phyloP scores from a whole-genome alignment of 64 coral and sea anemone species.

The Stichodactyla helianthus region DNA sequence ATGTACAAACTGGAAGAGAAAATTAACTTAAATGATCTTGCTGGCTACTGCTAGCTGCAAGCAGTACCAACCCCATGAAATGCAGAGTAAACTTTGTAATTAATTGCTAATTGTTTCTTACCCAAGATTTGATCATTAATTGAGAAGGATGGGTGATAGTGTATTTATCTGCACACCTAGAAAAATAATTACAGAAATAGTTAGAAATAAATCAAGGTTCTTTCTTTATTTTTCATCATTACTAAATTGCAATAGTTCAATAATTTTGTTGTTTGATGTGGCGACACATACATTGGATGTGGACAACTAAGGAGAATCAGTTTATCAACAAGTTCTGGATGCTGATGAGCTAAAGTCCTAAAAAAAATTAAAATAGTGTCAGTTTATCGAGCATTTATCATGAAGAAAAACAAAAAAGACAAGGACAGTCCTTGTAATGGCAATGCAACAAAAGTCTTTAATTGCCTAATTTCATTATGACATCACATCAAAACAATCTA shows the following conservation, averaged over 20 bases:
- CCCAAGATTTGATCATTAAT: conserved; percentile 16
- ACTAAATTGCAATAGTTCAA: background rate
- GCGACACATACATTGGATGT: conserved; percentile 62
- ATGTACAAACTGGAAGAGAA: background rate
- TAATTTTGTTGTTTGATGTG: background rate
- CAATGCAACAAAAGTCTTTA: too few species aligned
- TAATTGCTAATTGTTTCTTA: background rate
- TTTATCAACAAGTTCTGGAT: conserved; percentile 69
- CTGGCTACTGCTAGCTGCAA: too few species aligned
- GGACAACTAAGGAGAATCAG: conserved; percentile 71
- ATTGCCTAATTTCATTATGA: too few species aligned
- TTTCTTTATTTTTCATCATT: too few species aligned
- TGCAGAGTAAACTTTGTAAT: too few species aligned
- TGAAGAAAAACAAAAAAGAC: too few species aligned
- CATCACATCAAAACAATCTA: too few species aligned
- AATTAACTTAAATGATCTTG: too few species aligned
- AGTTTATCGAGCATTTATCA: too few species aligned
- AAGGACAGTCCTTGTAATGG: too few species aligned
- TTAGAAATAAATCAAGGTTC: background rate
- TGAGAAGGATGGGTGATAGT: conserved; percentile 16
- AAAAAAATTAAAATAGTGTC: background rate
- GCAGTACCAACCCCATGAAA: too few species aligned
- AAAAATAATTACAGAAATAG: background rate
- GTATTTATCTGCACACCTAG: conserved; percentile 23
- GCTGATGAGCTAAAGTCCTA: conserved; percentile 64